These are phyloP conservation scores for Asbolus verrucosus DNA, from an alignment of 1,140 invertebrate species.

Conservation along the genomic window DNA sequence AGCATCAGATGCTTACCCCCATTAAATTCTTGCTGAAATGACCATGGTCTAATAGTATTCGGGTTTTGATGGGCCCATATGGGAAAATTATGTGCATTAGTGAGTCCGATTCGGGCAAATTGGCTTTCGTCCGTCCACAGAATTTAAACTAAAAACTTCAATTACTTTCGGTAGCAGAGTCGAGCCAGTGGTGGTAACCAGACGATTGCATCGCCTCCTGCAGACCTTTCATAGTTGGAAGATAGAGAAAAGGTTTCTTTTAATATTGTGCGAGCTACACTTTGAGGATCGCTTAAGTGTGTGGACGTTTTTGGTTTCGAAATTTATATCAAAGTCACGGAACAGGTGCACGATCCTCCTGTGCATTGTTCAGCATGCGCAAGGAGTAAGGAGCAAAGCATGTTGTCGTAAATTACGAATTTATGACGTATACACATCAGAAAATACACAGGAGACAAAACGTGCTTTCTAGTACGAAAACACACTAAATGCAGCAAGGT, in stretches of 20 bases:
- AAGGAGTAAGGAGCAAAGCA: too few species aligned
- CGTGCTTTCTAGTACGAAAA: too few species aligned
- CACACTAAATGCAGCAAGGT: too few species aligned
- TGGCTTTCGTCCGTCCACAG: slow-evolving; percentile 4
- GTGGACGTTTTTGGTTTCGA: too few species aligned
- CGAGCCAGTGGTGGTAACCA: slow-evolving; percentile 22
- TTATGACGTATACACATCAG: too few species aligned
- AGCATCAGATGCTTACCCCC: too few species aligned
- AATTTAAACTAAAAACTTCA: slow-evolving; percentile 18
- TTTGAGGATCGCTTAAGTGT: background rate
- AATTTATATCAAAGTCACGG: too few species aligned
- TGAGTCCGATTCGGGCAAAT: slow-evolving; percentile 3
- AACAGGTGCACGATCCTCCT: too few species aligned
- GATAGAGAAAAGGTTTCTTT: slow-evolving; percentile 2
- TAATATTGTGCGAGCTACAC: background rate
- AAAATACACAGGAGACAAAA: too few species aligned
- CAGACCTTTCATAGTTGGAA: background rate
- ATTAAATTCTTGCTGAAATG: slow-evolving; percentile 2
- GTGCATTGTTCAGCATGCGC: too few species aligned
- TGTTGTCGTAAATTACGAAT: too few species aligned
- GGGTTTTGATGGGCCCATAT: slow-evolving; percentile 22
- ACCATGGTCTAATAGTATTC: background rate
- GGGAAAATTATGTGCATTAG: slow-evolving; percentile 31
- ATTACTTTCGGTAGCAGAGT: slow-evolving; percentile 9
- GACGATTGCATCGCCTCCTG: slow-evolving; percentile 7